Percentiles rank a stretch among this genome's conserved stretches.
phyloP scores from a whole-genome alignment of 2,888 invertebrate genomes.

The Nematopogon swammerdamellus region DNA sequence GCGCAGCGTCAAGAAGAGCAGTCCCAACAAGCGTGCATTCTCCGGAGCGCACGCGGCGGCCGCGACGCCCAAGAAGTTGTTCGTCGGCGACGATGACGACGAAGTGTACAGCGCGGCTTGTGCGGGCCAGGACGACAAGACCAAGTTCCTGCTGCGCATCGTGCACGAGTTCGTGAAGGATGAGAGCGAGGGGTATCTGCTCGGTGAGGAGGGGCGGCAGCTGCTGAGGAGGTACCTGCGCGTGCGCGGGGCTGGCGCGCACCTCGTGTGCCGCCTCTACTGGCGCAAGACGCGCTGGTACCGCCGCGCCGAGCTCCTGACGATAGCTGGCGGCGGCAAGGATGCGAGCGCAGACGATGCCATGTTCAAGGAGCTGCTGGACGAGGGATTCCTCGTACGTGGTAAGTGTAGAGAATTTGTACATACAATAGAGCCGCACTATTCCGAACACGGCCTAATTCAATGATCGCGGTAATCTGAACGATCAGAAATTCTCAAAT shows the following conservation, averaged over 20 bases:
- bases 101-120: constrained; percentile 15
- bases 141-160: background rate
- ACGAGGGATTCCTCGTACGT: constrained; percentile 19
- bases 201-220: constrained; percentile 19
- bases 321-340: constrained; percentile 17
- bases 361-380: constrained; percentile 15
- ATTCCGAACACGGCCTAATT: no score
- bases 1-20: constrained; percentile 18
- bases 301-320: constrained; percentile 18
- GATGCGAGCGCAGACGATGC: background rate
- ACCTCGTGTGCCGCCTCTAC: constrained; percentile 32
- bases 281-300: constrained; percentile 38
- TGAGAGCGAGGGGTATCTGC: constrained; percentile 18
- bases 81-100: constrained; percentile 8
- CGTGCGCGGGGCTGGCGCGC: constrained; percentile 24
- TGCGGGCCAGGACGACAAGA: constrained; percentile 32
- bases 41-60: background rate
- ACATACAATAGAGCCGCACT: background rate
- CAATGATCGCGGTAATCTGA: no score
- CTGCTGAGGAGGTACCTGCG: constrained; percentile 20
- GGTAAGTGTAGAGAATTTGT: no score
- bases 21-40: constrained; percentile 15
- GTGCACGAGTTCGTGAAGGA: constrained; percentile 9
- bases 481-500: background rate
- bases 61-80: background rate